Base-by-base conservation (phyloP, 2,113 vertebrate genomes). In the Dromas ardeola region DNA sequence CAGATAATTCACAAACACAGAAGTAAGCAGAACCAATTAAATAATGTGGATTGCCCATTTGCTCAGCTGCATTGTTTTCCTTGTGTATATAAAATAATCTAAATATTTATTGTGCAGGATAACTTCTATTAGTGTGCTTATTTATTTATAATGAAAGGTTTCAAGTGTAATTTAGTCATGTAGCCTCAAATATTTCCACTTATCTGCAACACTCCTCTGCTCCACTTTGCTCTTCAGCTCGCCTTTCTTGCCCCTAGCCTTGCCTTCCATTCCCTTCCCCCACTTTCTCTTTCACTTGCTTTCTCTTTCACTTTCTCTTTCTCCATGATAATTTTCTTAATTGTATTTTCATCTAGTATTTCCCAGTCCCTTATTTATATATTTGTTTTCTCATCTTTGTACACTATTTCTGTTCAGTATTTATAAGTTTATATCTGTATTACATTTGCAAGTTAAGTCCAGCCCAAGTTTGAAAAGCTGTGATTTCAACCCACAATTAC, bases 231-330 rank as follows among this genome's bases (percentile, higher is more conserved):
- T 20, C 23, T 50, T 27, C 45, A 70, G 21, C 22, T 81, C 5
- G 1, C 17, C 7, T 77, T 80, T 73, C 42, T 91, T 81, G 43
- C 6, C 12, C 13, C 50, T 90, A 13, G 26, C 62, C 27, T 42
- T 87, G 32, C 21, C 23, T 80, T 70, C 34, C 38, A 22, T 34
- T 91, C 8, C 40, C 32, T 90, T 87, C 15, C 2, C 5, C 7
- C 11, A 30, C 56, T 85, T 89, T 93, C 69, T 71, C 32, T 93
- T 91, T 86, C 43, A 78, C 43, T 81, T 70, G 4, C 43, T 93
- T 81, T 96, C 26, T 59, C 78, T 93, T 97, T 86, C 58, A 1
- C 38, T 95, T 97, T 94, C 86, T 56, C 61, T 95, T 97, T 95
- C 34, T 73, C 32, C 50, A 38, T 59, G 52, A 29, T 30, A 89